Base-by-base conservation (phyloP, 1,140 invertebrate genomes). In the Ips typographus region DNA sequence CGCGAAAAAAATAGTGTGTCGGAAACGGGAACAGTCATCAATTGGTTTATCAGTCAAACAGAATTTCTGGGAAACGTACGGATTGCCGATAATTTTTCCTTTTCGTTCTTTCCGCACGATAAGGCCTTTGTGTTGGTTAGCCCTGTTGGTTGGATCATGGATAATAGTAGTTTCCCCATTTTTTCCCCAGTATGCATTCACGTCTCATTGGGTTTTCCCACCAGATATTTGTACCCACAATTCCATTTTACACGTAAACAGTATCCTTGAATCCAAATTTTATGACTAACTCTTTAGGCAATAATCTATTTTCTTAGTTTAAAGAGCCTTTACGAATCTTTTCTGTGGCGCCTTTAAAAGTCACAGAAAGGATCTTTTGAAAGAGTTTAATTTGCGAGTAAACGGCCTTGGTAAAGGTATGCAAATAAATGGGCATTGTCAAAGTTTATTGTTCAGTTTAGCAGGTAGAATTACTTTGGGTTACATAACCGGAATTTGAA, bases 51-150 rank as follows among this genome's bases (percentile, higher is more conserved):
- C 77, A 75, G 73, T 79, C 76, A 78, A 73, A 47, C 65, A 67
- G 73, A 77, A 73, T 75, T 75, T 71, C 71, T 58, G 70, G 74
- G 71, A 76, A 77, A 75, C 74, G 77, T 77, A 76, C 62, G 63
- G 74, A 79, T 78, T 74, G 78, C 71, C 71, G 75, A 77, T 77
- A 72, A 78, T 79, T 77, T 79, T 78, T 71, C 68, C 70, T 74
- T 77, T 77, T 44, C 73, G 72, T 77, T 73, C 74, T 60, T 77
- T 49, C 44, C 76, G 56, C 72, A 69, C 77, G 78, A 79, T 79
- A 79, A 79, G 77, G 75, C 77, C 73, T 77, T 77, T 77, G 76
- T 77, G 77, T 78, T 75, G 77, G 71, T 76, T 71, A 76, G 73
- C 76, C 76, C 76, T 73, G 72, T 73, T 7, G 22, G 22, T 22